These are phyloP conservation scores for Albula goreensis DNA, from an alignment of 2,113 vertebrate genomes.

Conservation along the genomic window DNA sequence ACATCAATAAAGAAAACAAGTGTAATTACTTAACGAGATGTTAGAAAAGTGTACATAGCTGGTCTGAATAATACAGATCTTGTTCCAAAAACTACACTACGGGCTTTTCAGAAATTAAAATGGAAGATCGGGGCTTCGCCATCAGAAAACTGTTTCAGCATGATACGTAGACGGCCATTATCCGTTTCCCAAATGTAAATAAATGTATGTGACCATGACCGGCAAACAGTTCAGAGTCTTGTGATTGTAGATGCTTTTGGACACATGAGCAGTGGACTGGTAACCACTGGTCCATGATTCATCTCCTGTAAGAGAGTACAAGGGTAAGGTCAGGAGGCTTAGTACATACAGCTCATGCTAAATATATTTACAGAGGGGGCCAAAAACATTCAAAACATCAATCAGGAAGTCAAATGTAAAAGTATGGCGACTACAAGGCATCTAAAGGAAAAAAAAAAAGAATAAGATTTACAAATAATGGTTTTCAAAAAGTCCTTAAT, in stretches of 20 bases:
- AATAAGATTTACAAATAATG: neutral
- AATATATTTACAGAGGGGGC: too few relatives aligned
- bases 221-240: neutral
- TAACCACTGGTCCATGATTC: neutral
- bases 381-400: neutral
- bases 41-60: neutral
- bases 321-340: too few relatives aligned
- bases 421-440: neutral
- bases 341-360: too few relatives aligned
- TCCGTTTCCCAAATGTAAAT: neutral
- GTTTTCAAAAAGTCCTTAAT: constrained; percentile 7
- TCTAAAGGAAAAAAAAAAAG: neutral
- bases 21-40: neutral
- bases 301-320: neutral
- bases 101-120: neutral
- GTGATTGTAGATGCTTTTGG: neutral
- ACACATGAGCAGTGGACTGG: neutral
- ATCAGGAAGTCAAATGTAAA: neutral
- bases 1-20: neutral
- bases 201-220: neutral
- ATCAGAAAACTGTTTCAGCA: neutral
- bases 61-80: neutral
- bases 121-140: neutral
- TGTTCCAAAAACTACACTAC: neutral
- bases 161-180: neutral